phyloP scores from a whole-genome alignment of 2,113 vertebrate species.

The Sinocyclocheilus anophthalmus region DNA sequence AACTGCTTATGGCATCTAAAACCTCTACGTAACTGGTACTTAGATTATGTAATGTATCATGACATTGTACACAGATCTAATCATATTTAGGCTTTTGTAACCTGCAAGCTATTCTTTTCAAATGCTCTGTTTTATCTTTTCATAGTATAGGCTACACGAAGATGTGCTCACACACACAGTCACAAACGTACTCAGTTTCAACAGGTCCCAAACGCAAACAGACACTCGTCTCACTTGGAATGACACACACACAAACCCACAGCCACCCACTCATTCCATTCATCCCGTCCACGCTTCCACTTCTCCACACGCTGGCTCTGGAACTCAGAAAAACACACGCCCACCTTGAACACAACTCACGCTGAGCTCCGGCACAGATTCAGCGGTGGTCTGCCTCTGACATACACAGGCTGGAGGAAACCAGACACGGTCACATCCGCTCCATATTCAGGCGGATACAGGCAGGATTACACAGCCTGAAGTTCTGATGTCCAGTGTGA shows the following conservation, averaged over 20 bases:
- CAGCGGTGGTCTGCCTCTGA: background rate
- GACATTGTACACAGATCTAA: background rate
- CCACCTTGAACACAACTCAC: background rate
- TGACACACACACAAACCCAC: background rate
- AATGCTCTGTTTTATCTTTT: background rate
- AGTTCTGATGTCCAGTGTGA: slow-evolving; percentile 50
- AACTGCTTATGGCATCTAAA: too few species aligned
- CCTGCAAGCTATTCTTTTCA: background rate
- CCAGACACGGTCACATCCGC: slow-evolving; percentile 44
- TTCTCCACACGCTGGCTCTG: background rate
- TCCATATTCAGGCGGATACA: slow-evolving; percentile 14
- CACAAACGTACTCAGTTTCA: background rate
- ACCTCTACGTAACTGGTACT: too few species aligned
- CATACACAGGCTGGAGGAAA: slow-evolving; percentile 45
- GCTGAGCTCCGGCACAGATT: background rate
- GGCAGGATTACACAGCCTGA: slow-evolving; percentile 35
- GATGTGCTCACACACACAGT: background rate
- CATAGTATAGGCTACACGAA: background rate
- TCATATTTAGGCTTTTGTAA: too few species aligned
- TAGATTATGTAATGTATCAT: too few species aligned
- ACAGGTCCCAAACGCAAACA: background rate
- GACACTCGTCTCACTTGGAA: background rate
- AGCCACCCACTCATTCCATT: slow-evolving; percentile 18
- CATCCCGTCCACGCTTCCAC: slow-evolving; percentile 16
- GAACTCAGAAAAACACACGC: background rate